Evolutionary conservation across 2,797 vertebrate species (phyloP).

Genomic region (Lagocephalus sceleratus): DNA sequence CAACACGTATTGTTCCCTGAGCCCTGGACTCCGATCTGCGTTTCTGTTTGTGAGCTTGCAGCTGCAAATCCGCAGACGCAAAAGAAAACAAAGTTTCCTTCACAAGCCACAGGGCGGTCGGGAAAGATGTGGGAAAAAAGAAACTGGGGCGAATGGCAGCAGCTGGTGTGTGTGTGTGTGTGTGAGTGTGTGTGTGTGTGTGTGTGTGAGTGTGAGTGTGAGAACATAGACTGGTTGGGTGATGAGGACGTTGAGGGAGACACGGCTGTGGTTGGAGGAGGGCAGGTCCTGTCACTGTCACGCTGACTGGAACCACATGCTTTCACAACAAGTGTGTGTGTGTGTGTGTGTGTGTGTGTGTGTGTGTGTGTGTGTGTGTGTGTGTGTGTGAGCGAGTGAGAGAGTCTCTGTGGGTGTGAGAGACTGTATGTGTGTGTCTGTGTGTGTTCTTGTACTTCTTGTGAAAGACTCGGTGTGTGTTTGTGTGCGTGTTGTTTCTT

Average conservation of each 20-base stretch:
- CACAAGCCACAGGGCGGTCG: not conserved
- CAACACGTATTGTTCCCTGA: no score
- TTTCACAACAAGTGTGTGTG: constrained; percentile 62
- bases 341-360: constrained; percentile 1
- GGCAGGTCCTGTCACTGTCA: constrained; percentile 52
- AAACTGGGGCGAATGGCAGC: constrained; percentile 33
- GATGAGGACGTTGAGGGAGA: constrained; percentile 47
- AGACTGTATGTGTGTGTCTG: constrained; percentile 13
- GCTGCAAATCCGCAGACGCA: constrained; percentile 7
- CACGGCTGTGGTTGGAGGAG: constrained; percentile 40
- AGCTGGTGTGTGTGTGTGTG: constrained; percentile 22
- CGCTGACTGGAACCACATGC: constrained; percentile 40
- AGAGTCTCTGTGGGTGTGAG: constrained; percentile 13
- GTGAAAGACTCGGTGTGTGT: no score
- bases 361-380: constrained; percentile 21
- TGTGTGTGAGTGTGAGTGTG: constrained; percentile 43
- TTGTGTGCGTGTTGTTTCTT: constrained; percentile 11
- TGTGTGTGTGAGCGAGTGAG: constrained; percentile 3
- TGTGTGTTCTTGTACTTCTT: no score
- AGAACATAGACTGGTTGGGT: constrained; percentile 46
- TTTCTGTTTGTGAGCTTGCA: constrained; percentile 15
- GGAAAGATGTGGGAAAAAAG: not conserved
- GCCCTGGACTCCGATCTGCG: not conserved
- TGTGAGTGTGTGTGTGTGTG: constrained; percentile 1
- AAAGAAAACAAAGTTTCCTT: not conserved